These are phyloP conservation scores for Mareca penelope DNA, from an alignment of 2,797 vertebrate species.

Conservation along the genomic window DNA sequence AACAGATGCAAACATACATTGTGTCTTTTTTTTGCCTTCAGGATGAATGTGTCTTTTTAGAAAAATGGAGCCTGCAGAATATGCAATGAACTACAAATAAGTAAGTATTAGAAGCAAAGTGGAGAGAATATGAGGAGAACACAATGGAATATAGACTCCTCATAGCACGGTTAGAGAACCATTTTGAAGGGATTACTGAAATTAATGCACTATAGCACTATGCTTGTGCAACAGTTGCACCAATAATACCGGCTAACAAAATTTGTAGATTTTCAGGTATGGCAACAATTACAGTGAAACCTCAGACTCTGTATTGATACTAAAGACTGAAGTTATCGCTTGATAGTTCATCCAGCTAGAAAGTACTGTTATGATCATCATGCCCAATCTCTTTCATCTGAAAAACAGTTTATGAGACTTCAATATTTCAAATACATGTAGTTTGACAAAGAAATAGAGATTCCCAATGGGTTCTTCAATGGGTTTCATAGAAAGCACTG, in stretches of 20 bases:
- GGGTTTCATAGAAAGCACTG: neutral
- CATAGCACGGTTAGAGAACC: neutral
- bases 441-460: neutral
- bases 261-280: neutral
- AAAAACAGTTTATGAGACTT: neutral
- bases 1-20: neutral
- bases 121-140: neutral
- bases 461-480: neutral
- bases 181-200: neutral
- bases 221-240: neutral
- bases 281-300: neutral
- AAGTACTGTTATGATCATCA: neutral
- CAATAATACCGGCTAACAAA: neutral
- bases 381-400: neutral
- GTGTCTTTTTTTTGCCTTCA: neutral
- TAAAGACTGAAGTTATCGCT: neutral
- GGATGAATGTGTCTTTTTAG: neutral
- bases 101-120: neutral
- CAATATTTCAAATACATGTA: neutral
- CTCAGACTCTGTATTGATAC: accelerated
- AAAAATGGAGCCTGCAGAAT: neutral
- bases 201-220: neutral
- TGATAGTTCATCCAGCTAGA: neutral
- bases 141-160: neutral
- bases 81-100: neutral